Evolutionary conservation across 2,888 invertebrate genomes (phyloP).

Genomic region (Rotaria magnacalcarata): DNA sequence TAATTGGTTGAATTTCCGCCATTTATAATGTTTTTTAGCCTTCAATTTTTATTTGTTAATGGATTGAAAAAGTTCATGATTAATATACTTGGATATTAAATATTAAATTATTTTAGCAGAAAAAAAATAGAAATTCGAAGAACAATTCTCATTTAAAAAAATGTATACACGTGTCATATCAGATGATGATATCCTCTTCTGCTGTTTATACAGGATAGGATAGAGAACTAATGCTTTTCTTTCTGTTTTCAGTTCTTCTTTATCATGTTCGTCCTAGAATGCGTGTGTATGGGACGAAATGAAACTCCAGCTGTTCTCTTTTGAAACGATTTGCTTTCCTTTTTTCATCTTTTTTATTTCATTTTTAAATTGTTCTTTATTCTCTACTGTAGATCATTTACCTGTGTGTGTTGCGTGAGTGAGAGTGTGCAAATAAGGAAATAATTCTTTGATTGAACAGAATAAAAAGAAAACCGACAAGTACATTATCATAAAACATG

Average conservation of each 20-base stretch:
- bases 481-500: background rate
- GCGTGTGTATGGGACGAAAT: background rate
- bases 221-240: background rate
- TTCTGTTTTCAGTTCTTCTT: background rate
- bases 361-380: background rate
- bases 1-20: too few relatives aligned
- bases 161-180: background rate
- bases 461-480: too few relatives aligned
- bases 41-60: too few relatives aligned
- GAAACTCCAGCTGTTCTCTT: background rate
- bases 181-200: background rate
- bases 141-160: background rate
- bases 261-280: slow-evolving; percentile 3
- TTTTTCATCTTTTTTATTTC: too few relatives aligned
- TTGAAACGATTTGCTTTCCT: background rate
- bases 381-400: background rate
- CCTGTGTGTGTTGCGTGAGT: background rate
- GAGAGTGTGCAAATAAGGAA: background rate
- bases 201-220: background rate
- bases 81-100: too few relatives aligned
- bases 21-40: too few relatives aligned
- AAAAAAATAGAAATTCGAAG: background rate
- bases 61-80: too few relatives aligned
- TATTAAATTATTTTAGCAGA: background rate
- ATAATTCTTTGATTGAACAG: too few relatives aligned